Evolutionary conservation across 1,140 invertebrate species (phyloP).

Genomic region (Philaenus spumarius): DNA sequence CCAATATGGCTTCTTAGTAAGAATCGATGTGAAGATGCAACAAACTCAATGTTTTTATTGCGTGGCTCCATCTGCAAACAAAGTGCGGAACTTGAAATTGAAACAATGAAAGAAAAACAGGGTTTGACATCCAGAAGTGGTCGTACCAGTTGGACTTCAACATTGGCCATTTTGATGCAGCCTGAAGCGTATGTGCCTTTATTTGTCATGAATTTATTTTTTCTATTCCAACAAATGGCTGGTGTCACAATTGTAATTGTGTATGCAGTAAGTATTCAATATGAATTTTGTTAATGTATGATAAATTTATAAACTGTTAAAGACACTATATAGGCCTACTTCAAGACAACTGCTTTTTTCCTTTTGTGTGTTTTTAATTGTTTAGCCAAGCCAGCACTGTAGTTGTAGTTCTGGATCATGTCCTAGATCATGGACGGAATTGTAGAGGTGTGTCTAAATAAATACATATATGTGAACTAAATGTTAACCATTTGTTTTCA

Average conservation of each 20-base stretch:
- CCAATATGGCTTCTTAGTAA: constrained; percentile 56
- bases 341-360: no score
- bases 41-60: constrained; percentile 5
- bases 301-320: no score
- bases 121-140: no score
- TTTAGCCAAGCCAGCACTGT: no score
- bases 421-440: no score
- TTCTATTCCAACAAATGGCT: constrained; percentile 68
- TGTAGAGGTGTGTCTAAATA: no score
- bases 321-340: no score
- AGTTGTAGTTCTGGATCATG: no score
- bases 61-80: constrained; percentile 6
- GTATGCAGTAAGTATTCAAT: constrained; percentile 52
- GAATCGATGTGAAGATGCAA: constrained; percentile 46
- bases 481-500: no score
- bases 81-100: constrained; percentile 7
- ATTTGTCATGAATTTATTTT: constrained; percentile 53
- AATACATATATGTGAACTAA: no score
- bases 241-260: constrained; percentile 69
- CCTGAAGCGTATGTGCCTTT: constrained; percentile 46
- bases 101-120: not conserved
- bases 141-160: not conserved
- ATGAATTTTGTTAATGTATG: no score
- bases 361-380: no score
- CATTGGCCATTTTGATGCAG: not conserved